These are phyloP conservation scores for Acleris laterana DNA, from an alignment of 2,888 invertebrate genomes.

Conservation along the genomic window DNA sequence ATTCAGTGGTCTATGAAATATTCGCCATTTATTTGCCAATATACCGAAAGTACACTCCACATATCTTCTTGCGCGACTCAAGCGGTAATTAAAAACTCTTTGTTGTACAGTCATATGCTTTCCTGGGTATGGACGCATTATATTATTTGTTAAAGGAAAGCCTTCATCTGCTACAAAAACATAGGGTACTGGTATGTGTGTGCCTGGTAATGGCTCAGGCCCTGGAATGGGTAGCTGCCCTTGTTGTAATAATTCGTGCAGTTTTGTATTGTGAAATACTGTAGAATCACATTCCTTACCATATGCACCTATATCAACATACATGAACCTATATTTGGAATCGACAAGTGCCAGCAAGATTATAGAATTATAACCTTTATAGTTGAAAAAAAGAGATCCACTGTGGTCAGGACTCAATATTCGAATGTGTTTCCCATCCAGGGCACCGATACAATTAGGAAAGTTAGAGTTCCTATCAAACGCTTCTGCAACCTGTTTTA, in stretches of 20 bases:
- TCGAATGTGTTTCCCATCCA: conserved; percentile 13
- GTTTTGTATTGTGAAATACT: conserved; percentile 21
- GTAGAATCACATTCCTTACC: conserved; percentile 11
- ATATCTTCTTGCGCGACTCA: conserved; percentile 12
- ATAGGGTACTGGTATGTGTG: conserved; percentile 20
- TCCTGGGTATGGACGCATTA: conserved; percentile 14
- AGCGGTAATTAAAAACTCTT: conserved; percentile 12
- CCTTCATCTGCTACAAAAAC: conserved; percentile 20
- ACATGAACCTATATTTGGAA: conserved; percentile 19
- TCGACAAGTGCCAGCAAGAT: conserved; percentile 18
- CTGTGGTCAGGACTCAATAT: conserved; percentile 9
- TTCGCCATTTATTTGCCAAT: conserved; percentile 6
- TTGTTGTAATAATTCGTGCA: conserved; percentile 16
- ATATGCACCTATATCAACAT: conserved; percentile 18
- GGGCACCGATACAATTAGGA: conserved; percentile 12
- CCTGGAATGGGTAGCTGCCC: too few relatives aligned
- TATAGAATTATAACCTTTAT: conserved; percentile 15
- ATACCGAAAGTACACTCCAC: conserved; percentile 6
- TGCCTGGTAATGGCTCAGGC: conserved; percentile 18
- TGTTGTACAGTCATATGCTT: conserved; percentile 12
- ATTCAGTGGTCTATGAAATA: too few relatives aligned
- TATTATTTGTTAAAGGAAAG: conserved; percentile 14
- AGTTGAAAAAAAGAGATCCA: conserved; percentile 8
- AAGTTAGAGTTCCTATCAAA: conserved; percentile 22
- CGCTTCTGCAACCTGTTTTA: conserved; percentile 18